Percentiles rank a stretch among this genome's conserved stretches.
Evolutionary conservation across 2,113 vertebrate species (phyloP).

Genomic region (Mugil cephalus): DNA sequence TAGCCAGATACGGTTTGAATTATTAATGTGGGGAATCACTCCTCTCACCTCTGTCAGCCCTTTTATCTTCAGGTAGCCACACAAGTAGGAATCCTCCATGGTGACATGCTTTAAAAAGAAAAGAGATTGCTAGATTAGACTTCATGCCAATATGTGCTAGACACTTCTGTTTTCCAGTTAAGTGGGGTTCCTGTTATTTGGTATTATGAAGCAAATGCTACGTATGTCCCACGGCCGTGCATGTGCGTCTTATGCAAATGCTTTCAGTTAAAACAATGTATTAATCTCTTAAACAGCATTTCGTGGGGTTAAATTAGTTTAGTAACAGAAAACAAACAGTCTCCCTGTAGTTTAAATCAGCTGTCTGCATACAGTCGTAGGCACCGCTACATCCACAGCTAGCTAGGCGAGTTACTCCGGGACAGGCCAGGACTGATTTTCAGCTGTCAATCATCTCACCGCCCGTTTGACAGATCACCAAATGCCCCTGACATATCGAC

Average conservation of each 20-base stretch:
- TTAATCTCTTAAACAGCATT: not conserved
- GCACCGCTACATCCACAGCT: slow-evolving; percentile 19
- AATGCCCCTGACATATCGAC: slow-evolving; percentile 52
- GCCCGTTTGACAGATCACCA: slow-evolving; percentile 73
- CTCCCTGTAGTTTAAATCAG: not conserved
- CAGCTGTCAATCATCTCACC: slow-evolving; percentile 74
- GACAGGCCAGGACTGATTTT: slow-evolving; percentile 57
- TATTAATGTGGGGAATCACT: slow-evolving; percentile 4
- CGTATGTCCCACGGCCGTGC: not conserved
- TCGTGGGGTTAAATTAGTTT: not conserved
- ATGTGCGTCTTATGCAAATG: not conserved
- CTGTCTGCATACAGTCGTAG: not conserved
- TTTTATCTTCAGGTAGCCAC: slow-evolving; percentile 99
- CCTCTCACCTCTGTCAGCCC: slow-evolving; percentile 96
- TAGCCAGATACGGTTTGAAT: slow-evolving; percentile 1
- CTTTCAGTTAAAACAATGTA: not conserved
- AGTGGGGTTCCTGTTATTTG: not conserved
- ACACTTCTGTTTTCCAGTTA: not conserved
- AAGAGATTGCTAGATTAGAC: not conserved
- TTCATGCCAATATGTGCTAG: no score
- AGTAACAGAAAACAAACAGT: not conserved
- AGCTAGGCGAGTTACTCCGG: slow-evolving; percentile 10
- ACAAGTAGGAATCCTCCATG: slow-evolving; percentile 97
- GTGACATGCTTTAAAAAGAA: slow-evolving; percentile 93
- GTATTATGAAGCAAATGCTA: not conserved